Evolutionary conservation across 2,797 vertebrate genomes (phyloP).

Genomic region (Lophius americanus): DNA sequence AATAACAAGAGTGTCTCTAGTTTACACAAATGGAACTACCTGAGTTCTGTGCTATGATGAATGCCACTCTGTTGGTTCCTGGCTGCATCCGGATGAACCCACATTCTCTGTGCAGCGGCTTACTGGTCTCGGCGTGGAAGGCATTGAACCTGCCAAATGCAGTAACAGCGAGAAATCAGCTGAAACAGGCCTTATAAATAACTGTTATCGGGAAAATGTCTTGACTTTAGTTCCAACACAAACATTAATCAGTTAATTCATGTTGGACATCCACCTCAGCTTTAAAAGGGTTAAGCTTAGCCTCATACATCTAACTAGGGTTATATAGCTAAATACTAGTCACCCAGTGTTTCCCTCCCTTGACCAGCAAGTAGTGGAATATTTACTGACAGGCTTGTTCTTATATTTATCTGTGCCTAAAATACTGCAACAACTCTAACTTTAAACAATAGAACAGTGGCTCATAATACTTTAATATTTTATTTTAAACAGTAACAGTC

Average conservation of each 20-base stretch:
- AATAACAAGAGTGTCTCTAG: not conserved
- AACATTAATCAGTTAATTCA: not conserved
- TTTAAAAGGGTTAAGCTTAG: not conserved
- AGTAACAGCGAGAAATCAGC: slow-evolving; percentile 1
- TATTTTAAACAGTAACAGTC: not conserved
- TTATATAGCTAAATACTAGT: not conserved
- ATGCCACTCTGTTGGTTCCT: slow-evolving; percentile 92
- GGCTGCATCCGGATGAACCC: slow-evolving; percentile 94
- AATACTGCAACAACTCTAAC: too few species aligned
- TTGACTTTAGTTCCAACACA: not conserved
- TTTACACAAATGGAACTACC: slow-evolving; percentile 69
- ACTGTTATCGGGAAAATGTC: not conserved
- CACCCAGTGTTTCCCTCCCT: not conserved
- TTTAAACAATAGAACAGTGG: not conserved
- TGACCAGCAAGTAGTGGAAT: not conserved
- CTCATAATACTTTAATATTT: not conserved
- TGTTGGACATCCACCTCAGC: not conserved
- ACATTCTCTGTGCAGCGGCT: slow-evolving; percentile 92
- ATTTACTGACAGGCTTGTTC: not conserved
- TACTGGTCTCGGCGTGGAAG: slow-evolving; percentile 89
- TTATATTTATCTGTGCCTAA: not conserved
- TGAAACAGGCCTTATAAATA: not conserved
- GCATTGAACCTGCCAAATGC: slow-evolving; percentile 88
- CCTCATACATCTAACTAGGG: not conserved
- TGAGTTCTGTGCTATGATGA: slow-evolving; percentile 96